Evolutionary conservation across 2,113 vertebrate genomes (phyloP).

Genomic region (Paralichthys olivaceus): DNA sequence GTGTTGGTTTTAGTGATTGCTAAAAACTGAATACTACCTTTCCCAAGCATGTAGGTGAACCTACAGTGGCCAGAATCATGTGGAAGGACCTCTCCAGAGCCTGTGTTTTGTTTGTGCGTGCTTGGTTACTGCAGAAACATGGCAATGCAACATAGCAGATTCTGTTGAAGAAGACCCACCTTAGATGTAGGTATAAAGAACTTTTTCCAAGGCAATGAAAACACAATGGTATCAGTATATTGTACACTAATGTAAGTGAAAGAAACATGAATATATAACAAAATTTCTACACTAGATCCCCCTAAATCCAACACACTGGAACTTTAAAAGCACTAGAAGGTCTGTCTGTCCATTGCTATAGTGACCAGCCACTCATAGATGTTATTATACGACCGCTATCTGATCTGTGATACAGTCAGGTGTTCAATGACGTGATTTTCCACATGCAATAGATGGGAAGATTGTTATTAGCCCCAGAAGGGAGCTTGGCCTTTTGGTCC

Average conservation of each 20-base stretch:
- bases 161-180: not conserved
- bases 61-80: not conserved
- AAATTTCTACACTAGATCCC: not conserved
- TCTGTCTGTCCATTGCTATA: conserved; percentile 4
- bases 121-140: not conserved
- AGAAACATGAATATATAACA: not conserved
- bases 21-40: not conserved
- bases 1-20: not conserved
- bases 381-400: conserved; percentile 1
- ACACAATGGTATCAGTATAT: not conserved
- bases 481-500: conserved; percentile 34
- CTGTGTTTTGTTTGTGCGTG: not conserved
- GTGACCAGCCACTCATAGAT: not conserved
- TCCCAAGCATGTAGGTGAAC: not conserved
- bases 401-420: conserved; percentile 27
- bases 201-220: not conserved
- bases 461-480: conserved; percentile 28
- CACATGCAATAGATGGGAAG: not conserved
- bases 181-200: not conserved
- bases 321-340: not conserved
- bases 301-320: not conserved
- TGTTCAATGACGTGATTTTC: conserved; percentile 29
- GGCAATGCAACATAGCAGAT: not conserved
- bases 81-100: not conserved
- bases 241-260: not conserved